phyloP scores from a whole-genome alignment of 2,888 invertebrate species.

The Tetragonisca angustula region DNA sequence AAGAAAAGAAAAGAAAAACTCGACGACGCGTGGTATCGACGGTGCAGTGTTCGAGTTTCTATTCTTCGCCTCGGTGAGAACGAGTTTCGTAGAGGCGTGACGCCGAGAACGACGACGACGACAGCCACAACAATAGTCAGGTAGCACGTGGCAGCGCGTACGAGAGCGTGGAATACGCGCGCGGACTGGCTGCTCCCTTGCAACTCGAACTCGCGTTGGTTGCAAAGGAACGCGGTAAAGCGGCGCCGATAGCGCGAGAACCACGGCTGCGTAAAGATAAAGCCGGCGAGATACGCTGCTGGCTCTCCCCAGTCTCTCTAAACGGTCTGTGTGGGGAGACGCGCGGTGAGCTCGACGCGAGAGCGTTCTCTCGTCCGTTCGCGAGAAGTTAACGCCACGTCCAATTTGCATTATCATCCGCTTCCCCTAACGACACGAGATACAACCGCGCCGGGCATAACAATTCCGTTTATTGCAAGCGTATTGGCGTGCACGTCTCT shows the following conservation, averaged over 20 bases:
- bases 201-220: constrained; percentile 19
- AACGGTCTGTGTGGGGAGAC: constrained; percentile 8
- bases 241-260: constrained; percentile 51
- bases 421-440: constrained; percentile 47
- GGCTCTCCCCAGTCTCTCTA: constrained; percentile 33
- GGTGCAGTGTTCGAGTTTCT: constrained; percentile 21
- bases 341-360: too few relatives aligned
- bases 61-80: constrained; percentile 14
- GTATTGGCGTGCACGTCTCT: not conserved
- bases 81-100: constrained; percentile 18
- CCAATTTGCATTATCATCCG: constrained; percentile 58
- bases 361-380: too few relatives aligned
- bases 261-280: constrained; percentile 58
- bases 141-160: constrained; percentile 34
- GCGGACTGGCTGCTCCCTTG: constrained; percentile 2
- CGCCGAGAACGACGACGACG: constrained; percentile 19
- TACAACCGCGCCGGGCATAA: constrained; percentile 22
- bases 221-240: constrained; percentile 42
- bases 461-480: constrained; percentile 34
- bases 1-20: not conserved
- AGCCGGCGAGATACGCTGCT: constrained; percentile 38
- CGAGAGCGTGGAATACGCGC: constrained; percentile 8
- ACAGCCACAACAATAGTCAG: constrained; percentile 40
- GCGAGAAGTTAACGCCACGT: constrained; percentile 53
- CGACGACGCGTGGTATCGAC: not conserved